A percentile compares a stretch with the other conserved stretches of the same genome.
Evolutionary conservation across 2,797 vertebrate species (phyloP).

Genomic region (Meda fulgida): DNA sequence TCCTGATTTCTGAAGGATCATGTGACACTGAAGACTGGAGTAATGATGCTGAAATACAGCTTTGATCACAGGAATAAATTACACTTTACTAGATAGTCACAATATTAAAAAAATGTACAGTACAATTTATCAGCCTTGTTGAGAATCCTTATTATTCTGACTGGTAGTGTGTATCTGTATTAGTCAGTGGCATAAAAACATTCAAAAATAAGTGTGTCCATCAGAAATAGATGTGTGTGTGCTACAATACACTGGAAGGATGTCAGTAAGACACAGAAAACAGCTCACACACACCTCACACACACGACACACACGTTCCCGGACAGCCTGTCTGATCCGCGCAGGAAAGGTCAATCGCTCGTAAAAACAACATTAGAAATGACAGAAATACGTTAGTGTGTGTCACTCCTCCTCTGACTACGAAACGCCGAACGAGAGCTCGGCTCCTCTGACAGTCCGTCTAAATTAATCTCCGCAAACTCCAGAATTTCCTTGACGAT

Average conservation of each 20-base stretch:
- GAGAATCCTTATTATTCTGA: too few relatives aligned
- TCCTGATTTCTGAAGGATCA: too few relatives aligned
- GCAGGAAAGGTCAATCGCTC: not conserved
- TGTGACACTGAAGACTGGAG: too few relatives aligned
- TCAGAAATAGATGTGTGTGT: not conserved
- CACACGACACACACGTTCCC: not conserved
- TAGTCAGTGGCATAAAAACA: not conserved
- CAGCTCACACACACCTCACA: not conserved
- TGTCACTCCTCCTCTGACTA: not conserved
- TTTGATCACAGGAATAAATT: too few relatives aligned
- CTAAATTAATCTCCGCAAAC: not conserved
- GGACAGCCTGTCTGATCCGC: not conserved
- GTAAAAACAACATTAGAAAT: slow-evolving; percentile 9
- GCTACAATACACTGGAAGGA: not conserved
- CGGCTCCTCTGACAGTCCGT: not conserved
- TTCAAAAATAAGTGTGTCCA: not conserved
- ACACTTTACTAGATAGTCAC: too few relatives aligned
- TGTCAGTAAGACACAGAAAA: too few relatives aligned
- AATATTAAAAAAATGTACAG: too few relatives aligned
- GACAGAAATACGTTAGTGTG: not conserved
- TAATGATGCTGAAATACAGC: too few relatives aligned
- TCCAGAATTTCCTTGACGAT: not conserved
- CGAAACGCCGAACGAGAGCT: not conserved
- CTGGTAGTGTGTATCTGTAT: not conserved
- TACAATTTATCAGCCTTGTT: too few relatives aligned